Percentiles rank a stretch among this genome's conserved stretches.
Evolutionary conservation across 2,888 invertebrate species (phyloP).

Genomic region (Taenaris catops): DNA sequence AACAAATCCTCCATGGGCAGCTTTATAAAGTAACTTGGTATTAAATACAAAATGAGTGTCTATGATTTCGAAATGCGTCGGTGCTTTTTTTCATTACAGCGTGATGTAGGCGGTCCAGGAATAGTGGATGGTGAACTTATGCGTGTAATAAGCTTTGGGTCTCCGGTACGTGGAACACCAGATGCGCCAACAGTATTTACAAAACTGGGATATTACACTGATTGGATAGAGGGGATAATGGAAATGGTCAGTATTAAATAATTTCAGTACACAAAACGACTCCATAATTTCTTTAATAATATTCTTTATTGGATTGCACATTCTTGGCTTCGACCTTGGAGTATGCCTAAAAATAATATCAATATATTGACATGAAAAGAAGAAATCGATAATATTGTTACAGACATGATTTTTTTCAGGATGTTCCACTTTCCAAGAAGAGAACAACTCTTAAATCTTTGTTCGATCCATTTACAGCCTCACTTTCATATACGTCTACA

Average conservation of each 20-base stretch:
- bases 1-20: too few species aligned
- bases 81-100: constrained; percentile 32
- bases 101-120: constrained; percentile 60
- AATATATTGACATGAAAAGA: too few species aligned
- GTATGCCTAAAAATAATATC: too few species aligned
- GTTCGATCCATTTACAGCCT: constrained; percentile 2
- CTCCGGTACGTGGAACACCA: constrained; percentile 49
- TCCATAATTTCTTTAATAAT: too few species aligned
- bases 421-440: constrained; percentile 27
- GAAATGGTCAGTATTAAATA: too few species aligned
- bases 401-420: constrained; percentile 28
- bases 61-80: too few species aligned
- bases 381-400: too few species aligned
- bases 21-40: too few species aligned
- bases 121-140: constrained; percentile 38
- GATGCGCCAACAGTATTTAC: constrained; percentile 65
- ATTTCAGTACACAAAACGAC: too few species aligned
- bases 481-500: neutral
- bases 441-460: constrained; percentile 30
- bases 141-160: constrained; percentile 59
- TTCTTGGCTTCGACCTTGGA: too few species aligned
- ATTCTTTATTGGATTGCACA: too few species aligned
- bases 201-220: constrained; percentile 49
- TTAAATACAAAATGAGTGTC: too few species aligned
- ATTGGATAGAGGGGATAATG: constrained; percentile 57